These are phyloP conservation scores for Fulica atra DNA, from an alignment of 2,113 vertebrate genomes.

Conservation along the genomic window DNA sequence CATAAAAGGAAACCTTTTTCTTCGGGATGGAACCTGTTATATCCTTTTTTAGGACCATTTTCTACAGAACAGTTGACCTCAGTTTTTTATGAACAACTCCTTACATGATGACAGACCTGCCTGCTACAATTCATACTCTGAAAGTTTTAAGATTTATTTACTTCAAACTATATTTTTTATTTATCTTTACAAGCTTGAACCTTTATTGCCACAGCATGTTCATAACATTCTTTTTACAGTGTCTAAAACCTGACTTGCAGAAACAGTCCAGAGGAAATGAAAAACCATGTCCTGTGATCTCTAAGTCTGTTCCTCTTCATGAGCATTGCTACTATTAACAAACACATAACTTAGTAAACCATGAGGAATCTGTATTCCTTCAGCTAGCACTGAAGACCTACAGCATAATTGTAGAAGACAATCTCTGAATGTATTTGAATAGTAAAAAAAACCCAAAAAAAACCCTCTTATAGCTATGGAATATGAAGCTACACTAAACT, in stretches of 20 bases:
- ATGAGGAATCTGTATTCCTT: not conserved
- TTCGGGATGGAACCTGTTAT: not conserved
- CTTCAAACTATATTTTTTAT: not conserved
- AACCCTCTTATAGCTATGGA: not conserved
- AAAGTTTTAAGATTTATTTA: not conserved
- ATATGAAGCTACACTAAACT: not conserved
- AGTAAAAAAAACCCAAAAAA: rapidly evolving
- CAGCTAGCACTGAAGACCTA: not conserved
- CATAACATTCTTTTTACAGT: not conserved
- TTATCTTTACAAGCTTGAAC: not conserved
- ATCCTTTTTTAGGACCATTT: not conserved
- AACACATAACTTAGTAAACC: not conserved
- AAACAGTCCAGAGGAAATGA: not conserved
- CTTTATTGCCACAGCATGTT: not conserved
- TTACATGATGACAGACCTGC: not conserved
- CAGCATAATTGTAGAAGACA: not conserved
- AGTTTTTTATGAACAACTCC: not conserved
- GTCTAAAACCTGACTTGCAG: not conserved
- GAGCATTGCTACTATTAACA: not conserved
- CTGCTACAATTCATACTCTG: not conserved
- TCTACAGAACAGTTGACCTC: not conserved
- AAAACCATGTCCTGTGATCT: not conserved
- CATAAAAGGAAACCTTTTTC: not conserved
- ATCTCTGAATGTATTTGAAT: not conserved
- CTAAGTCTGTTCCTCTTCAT: not conserved